phyloP scores from a whole-genome alignment of 2,113 vertebrate genomes.

The Lates calcarifer region DNA sequence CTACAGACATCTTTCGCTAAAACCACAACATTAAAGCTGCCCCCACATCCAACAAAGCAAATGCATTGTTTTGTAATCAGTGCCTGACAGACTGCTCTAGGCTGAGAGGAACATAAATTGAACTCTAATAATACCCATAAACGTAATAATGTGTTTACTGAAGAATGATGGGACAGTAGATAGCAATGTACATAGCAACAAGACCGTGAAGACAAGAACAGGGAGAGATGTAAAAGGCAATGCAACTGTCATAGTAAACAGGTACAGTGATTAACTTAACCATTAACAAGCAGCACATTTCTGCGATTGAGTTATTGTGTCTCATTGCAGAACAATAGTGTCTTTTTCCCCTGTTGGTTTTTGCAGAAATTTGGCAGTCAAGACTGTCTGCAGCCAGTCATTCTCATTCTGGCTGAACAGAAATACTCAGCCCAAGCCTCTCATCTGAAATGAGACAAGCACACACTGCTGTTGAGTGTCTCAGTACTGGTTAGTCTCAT shows the following conservation, averaged over 20 bases:
- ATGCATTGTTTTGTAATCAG: slow-evolving; percentile 50
- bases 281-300: slow-evolving; percentile 31
- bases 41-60: slow-evolving; percentile 34
- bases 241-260: slow-evolving; percentile 1
- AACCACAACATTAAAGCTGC: slow-evolving; percentile 41
- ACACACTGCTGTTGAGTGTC: slow-evolving; percentile 18
- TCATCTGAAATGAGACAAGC: slow-evolving; percentile 50
- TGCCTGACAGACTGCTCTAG: slow-evolving; percentile 41
- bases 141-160: slow-evolving; percentile 70
- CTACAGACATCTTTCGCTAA: slow-evolving; percentile 30
- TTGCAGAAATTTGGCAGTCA: not conserved
- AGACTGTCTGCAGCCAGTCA: slow-evolving; percentile 20
- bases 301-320: not conserved
- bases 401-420: slow-evolving; percentile 18
- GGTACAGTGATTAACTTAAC: slow-evolving; percentile 30
- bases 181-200: slow-evolving; percentile 58
- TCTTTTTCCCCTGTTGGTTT: not conserved
- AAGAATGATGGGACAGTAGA: slow-evolving; percentile 58
- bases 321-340: slow-evolving; percentile 4
- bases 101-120: slow-evolving; percentile 62
- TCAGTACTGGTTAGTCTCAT: slow-evolving; percentile 36
- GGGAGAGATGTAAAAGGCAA: slow-evolving; percentile 35
- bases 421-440: slow-evolving; percentile 28
- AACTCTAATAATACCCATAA: slow-evolving; percentile 67
- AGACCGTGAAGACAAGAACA: slow-evolving; percentile 37